A percentile compares a stretch with the other conserved stretches of the same genome.
phyloP scores from a whole-genome alignment of 23 tunicate genomes.

The Pegea sp. region DNA sequence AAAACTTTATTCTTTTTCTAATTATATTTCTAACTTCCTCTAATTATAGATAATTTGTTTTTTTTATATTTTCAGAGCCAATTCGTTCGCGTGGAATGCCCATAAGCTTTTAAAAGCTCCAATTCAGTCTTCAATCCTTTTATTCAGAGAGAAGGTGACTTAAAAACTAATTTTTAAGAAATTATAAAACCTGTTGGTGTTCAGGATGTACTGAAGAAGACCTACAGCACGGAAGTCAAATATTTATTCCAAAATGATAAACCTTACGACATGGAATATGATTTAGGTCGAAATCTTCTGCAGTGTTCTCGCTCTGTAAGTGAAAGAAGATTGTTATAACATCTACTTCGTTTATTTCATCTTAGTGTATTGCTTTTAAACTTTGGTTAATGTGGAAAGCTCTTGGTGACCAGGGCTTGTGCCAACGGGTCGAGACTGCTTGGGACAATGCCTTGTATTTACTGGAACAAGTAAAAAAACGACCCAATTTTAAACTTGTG shows the following conservation, averaged over 20 bases:
- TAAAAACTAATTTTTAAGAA: background rate
- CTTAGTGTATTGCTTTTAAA: slow-evolving; percentile 42
- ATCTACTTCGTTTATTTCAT: too few species aligned
- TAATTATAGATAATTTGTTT: background rate
- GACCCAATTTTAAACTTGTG: slow-evolving; percentile 32
- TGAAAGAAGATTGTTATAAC: background rate
- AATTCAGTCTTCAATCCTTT: slow-evolving; percentile 46
- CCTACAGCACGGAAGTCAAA: slow-evolving; percentile 25
- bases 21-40: background rate
- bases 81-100: slow-evolving; percentile 92
- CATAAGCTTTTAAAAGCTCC: slow-evolving; percentile 71
- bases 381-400: slow-evolving; percentile 88
- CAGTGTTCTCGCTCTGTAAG: slow-evolving; percentile 51
- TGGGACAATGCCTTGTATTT: slow-evolving; percentile 42
- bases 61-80: slow-evolving; percentile 28
- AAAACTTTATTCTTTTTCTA: background rate
- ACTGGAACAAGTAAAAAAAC: slow-evolving; percentile 11
- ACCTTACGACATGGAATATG: slow-evolving; percentile 71
- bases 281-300: slow-evolving; percentile 40
- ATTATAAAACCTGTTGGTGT: background rate
- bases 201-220: slow-evolving; percentile 28
- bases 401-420: slow-evolving; percentile 41
- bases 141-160: slow-evolving; percentile 43
- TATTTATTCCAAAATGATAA: slow-evolving; percentile 89
- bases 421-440: slow-evolving; percentile 37